Evolutionary conservation across 1,140 invertebrate genomes (phyloP).

Genomic region (Rhagoletis pomonella): DNA sequence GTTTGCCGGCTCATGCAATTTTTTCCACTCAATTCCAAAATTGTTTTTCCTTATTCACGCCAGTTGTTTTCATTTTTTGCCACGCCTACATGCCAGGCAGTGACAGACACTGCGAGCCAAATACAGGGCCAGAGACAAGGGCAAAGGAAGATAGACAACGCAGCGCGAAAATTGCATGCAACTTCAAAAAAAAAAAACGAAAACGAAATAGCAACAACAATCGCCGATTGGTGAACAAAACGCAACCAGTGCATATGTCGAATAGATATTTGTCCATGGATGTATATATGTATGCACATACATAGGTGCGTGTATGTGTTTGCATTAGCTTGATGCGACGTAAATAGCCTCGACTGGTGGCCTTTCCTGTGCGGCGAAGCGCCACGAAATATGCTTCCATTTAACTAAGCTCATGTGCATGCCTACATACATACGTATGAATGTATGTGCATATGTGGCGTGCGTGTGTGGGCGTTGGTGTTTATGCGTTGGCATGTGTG

Average conservation of each 20-base stretch:
- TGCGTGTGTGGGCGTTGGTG: not conserved
- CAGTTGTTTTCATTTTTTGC: slow-evolving; percentile 20
- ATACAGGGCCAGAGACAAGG: not conserved
- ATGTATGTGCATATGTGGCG: too few species aligned
- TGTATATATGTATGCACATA: not conserved
- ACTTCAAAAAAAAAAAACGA: not conserved
- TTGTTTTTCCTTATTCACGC: not conserved
- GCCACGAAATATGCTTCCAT: slow-evolving; percentile 49
- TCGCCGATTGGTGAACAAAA: not conserved
- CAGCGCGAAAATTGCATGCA: slow-evolving; percentile 44
- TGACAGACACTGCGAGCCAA: not conserved
- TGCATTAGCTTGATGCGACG: slow-evolving; percentile 31
- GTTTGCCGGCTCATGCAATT: not conserved
- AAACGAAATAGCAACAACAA: not conserved
- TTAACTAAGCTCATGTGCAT: slow-evolving; percentile 22
- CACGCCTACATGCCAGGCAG: slow-evolving; percentile 42
- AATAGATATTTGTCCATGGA: not conserved
- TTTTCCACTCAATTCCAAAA: slow-evolving; percentile 24
- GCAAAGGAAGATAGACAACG: not conserved
- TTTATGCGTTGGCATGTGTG: slow-evolving; percentile 44
- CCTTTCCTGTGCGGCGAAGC: slow-evolving; percentile 19
- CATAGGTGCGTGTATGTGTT: not conserved
- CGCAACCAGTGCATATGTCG: not conserved
- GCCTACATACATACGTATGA: too few species aligned
- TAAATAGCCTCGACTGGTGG: slow-evolving; percentile 36